These are phyloP conservation scores for Amblyopsis rosae DNA, from an alignment of 2,113 vertebrate genomes.

Conservation along the genomic window DNA sequence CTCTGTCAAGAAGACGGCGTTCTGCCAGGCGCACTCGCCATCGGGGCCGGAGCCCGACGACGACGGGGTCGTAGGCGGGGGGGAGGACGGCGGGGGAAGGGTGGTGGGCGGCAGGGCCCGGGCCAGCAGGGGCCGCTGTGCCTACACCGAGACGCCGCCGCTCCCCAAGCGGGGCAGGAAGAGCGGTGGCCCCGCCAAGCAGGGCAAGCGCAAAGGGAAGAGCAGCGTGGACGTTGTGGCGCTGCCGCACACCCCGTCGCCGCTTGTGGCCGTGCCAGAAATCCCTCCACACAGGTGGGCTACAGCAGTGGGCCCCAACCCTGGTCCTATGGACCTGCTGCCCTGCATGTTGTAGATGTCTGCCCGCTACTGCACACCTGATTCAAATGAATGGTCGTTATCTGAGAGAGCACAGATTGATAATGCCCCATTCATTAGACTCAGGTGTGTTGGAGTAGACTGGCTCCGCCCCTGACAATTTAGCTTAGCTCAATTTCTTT, in stretches of 20 bases:
- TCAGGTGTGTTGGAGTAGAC: too few relatives aligned
- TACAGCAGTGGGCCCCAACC: too few relatives aligned
- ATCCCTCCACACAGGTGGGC: conserved; percentile 91
- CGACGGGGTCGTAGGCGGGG: conserved; percentile 47
- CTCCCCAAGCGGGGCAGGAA: conserved; percentile 72
- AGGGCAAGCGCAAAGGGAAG: conserved; percentile 87
- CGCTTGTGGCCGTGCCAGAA: conserved; percentile 82
- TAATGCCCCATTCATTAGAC: not conserved
- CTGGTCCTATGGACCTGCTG: too few relatives aligned
- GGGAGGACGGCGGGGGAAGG: conserved; percentile 72
- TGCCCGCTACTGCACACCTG: too few relatives aligned
- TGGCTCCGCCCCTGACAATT: too few relatives aligned
- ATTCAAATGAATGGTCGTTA: too few relatives aligned
- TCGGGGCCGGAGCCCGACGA: conserved; percentile 67
- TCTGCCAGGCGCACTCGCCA: conserved; percentile 89
- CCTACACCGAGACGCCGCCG: conserved; percentile 70
- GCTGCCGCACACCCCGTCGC: conserved; percentile 57
- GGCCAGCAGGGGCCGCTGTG: conserved; percentile 72
- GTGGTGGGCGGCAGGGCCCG: conserved; percentile 74
- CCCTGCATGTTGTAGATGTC: too few relatives aligned
- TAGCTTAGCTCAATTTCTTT: too few relatives aligned
- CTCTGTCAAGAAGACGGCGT: conserved; percentile 95
- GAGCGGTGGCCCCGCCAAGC: conserved; percentile 76
- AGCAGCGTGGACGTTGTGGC: conserved; percentile 72
- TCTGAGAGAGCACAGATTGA: too few relatives aligned